A percentile compares a stretch with the other conserved stretches of the same genome.
Conservation (phyloP, 2,113 vertebrate species). For the Dissostichus mawsoni region DNA sequence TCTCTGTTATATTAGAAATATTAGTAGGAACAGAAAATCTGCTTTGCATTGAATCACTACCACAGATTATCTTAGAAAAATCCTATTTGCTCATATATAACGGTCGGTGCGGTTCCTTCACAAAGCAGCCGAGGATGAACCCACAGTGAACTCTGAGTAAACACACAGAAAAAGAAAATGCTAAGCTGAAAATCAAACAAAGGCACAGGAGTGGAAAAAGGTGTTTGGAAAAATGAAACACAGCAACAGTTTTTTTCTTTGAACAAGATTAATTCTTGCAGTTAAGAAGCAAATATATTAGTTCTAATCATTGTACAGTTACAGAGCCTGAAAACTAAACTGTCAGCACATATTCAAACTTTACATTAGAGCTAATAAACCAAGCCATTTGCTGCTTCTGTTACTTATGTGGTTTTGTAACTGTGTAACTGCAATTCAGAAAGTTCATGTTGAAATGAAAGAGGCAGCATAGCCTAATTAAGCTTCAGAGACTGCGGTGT, state of each 20-base stretch:
- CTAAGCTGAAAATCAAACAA: background rate
- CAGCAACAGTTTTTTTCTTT: slow-evolving; percentile 13
- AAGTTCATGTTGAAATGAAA: slow-evolving; percentile 31
- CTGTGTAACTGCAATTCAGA: slow-evolving; percentile 13
- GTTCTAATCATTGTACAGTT: background rate
- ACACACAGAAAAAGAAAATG: slow-evolving; percentile 5
- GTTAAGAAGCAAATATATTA: background rate
- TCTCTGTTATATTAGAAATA: background rate
- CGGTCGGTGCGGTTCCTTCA: background rate
- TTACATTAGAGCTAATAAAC: slow-evolving; percentile 13
- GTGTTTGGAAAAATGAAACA: background rate
- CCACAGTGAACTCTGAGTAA: slow-evolving; percentile 4
- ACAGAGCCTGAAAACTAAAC: background rate
- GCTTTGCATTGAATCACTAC: background rate
- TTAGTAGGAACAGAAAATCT: background rate
- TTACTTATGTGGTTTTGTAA: background rate
- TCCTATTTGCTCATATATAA: background rate
- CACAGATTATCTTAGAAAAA: background rate
- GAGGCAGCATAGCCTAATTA: slow-evolving; percentile 23
- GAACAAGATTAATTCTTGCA: slow-evolving; percentile 7
- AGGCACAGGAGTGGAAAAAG: background rate
- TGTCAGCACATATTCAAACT: background rate
- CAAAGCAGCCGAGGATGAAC: background rate
- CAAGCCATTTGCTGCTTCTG: slow-evolving; percentile 8
- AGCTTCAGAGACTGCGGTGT: background rate